Evolutionary conservation across 1,140 invertebrate species (phyloP).

Genomic region (Cepaea nemoralis): DNA sequence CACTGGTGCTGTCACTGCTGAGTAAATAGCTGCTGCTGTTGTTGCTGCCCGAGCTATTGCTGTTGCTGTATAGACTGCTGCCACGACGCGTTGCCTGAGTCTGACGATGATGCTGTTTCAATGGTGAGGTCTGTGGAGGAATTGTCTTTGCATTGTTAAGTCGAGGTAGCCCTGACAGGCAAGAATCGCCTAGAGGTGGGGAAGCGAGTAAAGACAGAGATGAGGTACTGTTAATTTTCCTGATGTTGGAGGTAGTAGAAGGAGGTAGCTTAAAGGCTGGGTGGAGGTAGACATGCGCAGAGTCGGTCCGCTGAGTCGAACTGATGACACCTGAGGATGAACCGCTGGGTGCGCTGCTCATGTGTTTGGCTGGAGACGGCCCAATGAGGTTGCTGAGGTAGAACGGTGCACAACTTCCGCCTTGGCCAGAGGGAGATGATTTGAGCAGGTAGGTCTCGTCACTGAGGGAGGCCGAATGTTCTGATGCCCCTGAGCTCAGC

Average conservation of each 20-base stretch:
- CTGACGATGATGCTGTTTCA: not conserved
- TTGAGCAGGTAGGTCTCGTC: not conserved
- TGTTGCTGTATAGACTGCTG: not conserved
- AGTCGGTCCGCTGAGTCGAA: not conserved
- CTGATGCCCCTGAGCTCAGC: not conserved
- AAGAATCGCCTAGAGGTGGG: not conserved
- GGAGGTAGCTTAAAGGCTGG: constrained; percentile 45
- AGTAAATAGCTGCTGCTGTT: not conserved
- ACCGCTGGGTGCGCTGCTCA: not conserved
- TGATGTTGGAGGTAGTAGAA: constrained; percentile 21
- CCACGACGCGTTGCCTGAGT: not conserved
- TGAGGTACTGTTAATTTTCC: constrained; percentile 36
- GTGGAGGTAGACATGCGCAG: constrained; percentile 34
- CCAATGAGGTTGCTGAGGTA: constrained; percentile 30
- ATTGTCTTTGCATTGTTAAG: constrained; percentile 16
- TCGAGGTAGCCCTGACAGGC: not conserved
- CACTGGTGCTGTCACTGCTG: not conserved
- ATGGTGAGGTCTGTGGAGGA: not conserved
- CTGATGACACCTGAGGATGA: not conserved
- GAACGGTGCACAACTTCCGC: not conserved
- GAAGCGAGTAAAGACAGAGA: constrained; percentile 18
- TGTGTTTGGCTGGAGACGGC: not conserved
- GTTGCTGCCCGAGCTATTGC: constrained; percentile 1
- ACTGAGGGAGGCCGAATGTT: not conserved
- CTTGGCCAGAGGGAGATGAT: not conserved